Percentiles rank a stretch among this genome's conserved stretches.
Conservation (phyloP, 2,113 vertebrate species). For the Hippotragus niger region DNA sequence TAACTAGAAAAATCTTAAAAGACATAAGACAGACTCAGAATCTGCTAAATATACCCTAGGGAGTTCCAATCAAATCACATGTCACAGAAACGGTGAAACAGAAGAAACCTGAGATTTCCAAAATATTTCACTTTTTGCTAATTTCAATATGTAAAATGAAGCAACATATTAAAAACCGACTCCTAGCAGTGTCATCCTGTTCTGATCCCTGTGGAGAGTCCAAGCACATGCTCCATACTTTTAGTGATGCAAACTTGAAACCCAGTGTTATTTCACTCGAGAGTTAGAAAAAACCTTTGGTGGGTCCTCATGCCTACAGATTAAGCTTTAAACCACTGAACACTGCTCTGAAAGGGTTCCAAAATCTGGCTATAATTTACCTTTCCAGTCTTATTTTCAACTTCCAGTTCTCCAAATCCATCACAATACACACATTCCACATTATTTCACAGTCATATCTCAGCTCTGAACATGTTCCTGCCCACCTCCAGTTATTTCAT, state of each 20-base stretch:
- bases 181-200: background rate
- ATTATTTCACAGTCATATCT: background rate
- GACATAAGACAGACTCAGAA: background rate
- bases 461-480: background rate
- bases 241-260: slow-evolving; percentile 29
- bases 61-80: background rate
- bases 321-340: background rate
- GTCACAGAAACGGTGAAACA: background rate
- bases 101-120: slow-evolving; percentile 24
- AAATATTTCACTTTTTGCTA: slow-evolving; percentile 40
- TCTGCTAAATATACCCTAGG: background rate
- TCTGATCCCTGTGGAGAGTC: background rate
- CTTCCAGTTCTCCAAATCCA: background rate
- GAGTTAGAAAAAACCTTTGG: background rate
- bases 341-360: background rate
- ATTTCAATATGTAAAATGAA: background rate
- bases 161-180: background rate
- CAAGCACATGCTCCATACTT: background rate
- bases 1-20: background rate
- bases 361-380: background rate
- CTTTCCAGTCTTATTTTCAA: background rate
- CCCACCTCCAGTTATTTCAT: background rate
- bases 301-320: background rate
- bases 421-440: background rate
- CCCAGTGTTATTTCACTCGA: background rate